These are phyloP conservation scores for Cyrtodaria siliqua DNA, from an alignment of 2,888 invertebrate genomes.

Conservation along the genomic window DNA sequence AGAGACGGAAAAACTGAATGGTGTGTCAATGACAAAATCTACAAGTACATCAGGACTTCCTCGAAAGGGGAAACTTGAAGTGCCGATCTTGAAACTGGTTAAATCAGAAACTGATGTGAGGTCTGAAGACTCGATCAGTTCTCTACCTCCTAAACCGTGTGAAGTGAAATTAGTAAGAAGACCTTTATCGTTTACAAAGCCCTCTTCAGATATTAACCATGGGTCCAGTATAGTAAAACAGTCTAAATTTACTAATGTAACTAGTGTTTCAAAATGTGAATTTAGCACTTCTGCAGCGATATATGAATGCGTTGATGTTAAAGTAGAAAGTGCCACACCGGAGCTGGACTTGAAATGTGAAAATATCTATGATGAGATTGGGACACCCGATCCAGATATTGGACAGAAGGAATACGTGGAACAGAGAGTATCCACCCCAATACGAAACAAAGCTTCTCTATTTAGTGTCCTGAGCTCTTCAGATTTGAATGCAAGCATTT, in stretches of 20 bases:
- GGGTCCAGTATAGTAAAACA: no score
- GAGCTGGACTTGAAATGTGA: neutral
- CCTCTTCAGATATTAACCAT: no score
- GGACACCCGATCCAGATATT: neutral
- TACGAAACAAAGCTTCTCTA: neutral
- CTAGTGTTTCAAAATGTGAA: no score
- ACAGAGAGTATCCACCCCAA: neutral
- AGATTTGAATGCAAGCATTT: no score
- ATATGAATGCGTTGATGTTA: no score
- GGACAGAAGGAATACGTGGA: no score
- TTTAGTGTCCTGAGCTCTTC: neutral
- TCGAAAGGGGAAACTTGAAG: neutral
- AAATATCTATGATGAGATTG: neutral
- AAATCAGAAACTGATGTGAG: conserved; percentile 6
- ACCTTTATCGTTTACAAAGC: neutral
- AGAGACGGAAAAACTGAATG: no score
- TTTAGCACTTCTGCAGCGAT: no score
- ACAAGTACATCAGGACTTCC: conserved; percentile 1
- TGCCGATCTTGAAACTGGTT: neutral
- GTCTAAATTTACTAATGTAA: no score
- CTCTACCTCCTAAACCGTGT: neutral
- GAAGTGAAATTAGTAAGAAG: neutral
- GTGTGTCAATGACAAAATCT: neutral
- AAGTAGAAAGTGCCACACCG: no score
- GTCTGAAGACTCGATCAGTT: no score